Percentiles rank a stretch among this genome's conserved stretches.
Evolutionary conservation across 2,113 vertebrate genomes (phyloP).

Genomic region (Eurypyga helias): DNA sequence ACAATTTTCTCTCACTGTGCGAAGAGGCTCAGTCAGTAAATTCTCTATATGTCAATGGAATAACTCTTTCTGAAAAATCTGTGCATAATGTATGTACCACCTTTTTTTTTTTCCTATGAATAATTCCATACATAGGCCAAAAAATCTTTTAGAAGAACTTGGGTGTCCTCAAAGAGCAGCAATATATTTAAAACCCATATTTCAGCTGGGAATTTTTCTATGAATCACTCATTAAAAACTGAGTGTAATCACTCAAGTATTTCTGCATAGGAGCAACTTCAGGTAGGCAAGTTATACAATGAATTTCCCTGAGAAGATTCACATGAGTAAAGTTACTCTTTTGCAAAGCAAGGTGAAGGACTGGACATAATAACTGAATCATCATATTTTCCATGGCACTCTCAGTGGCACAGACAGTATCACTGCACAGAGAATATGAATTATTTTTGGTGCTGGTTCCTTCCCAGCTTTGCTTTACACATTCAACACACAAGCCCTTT

Average conservation of each 20-base stretch:
- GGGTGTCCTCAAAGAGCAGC: neutral
- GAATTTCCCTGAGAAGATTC: neutral
- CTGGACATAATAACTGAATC: neutral
- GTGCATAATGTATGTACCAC: neutral
- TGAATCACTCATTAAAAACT: neutral
- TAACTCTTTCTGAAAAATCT: neutral
- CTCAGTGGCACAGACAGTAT: neutral
- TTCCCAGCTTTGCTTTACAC: neutral
- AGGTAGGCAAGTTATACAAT: neutral
- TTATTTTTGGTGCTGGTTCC: neutral
- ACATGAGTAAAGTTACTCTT: neutral
- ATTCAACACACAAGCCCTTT: neutral
- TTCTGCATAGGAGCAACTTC: neutral
- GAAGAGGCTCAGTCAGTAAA: neutral
- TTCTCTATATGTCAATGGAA: neutral
- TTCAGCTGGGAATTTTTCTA: neutral
- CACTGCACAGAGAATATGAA: neutral
- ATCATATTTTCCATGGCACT: neutral
- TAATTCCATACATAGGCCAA: neutral
- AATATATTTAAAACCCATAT: neutral
- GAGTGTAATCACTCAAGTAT: rapidly evolving
- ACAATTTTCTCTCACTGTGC: neutral
- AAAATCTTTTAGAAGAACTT: neutral
- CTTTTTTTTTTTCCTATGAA: neutral
- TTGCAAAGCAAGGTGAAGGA: neutral